phyloP scores from a whole-genome alignment of 2,888 invertebrate genomes.

The Alloscopus bannaensis region DNA sequence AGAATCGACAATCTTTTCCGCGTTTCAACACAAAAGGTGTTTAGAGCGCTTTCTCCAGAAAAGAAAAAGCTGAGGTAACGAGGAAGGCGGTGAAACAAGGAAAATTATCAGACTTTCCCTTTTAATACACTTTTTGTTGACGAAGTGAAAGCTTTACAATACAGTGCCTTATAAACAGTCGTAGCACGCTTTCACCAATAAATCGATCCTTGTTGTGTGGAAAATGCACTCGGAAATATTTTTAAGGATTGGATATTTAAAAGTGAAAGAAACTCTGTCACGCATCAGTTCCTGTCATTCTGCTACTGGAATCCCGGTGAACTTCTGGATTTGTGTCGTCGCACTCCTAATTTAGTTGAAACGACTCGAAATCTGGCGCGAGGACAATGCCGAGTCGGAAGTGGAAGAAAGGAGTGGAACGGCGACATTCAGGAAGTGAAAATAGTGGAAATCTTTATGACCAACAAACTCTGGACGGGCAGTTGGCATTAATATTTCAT shows the following conservation, averaged over 20 bases:
- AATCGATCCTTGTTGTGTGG: too few relatives aligned
- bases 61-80: too few relatives aligned
- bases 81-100: too few relatives aligned
- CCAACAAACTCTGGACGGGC: not conserved
- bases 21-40: not conserved
- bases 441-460: conserved; percentile 29
- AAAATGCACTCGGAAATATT: too few relatives aligned
- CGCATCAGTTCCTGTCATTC: not conserved
- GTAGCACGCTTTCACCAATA: too few relatives aligned
- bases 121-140: too few relatives aligned
- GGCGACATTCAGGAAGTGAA: conserved; percentile 20
- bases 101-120: too few relatives aligned
- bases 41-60: not conserved
- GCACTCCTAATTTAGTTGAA: not conserved
- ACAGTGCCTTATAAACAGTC: too few relatives aligned
- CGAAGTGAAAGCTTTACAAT: too few relatives aligned
- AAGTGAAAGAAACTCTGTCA: not conserved
- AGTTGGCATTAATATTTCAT: conserved; percentile 56
- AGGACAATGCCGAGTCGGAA: not conserved
- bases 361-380: not conserved
- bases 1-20: not conserved
- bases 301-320: not conserved
- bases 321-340: too few relatives aligned
- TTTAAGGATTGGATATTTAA: not conserved
- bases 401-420: conserved; percentile 13